phyloP scores from a whole-genome alignment of 2,113 vertebrate species.

The Boleophthalmus pectinirostris region DNA sequence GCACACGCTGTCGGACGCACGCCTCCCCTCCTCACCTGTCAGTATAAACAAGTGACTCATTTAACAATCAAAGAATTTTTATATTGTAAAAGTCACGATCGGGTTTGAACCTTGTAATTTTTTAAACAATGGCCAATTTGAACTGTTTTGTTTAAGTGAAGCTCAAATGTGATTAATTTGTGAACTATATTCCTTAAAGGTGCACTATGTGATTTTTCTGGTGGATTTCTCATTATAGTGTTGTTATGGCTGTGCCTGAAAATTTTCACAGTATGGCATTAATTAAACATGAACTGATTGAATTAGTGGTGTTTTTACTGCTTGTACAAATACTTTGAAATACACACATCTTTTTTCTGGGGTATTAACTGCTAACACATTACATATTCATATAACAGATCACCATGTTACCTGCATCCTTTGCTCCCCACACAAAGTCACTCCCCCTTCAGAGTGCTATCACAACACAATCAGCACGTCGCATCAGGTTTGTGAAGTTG shows the following conservation, averaged over 20 bases:
- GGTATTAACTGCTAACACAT: too few relatives aligned
- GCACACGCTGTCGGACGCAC: not conserved
- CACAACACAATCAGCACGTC: too few relatives aligned
- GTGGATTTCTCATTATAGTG: not conserved
- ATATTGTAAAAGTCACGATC: not conserved
- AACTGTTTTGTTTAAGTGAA: not conserved
- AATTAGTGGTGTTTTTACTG: too few relatives aligned
- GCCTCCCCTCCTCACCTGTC: constrained; percentile 5
- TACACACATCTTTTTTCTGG: too few relatives aligned
- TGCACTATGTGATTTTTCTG: not conserved
- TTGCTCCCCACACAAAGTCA: too few relatives aligned
- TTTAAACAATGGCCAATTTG: not conserved
- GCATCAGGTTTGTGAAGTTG: too few relatives aligned
- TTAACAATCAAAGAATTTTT: constrained; percentile 5
- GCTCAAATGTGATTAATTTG: not conserved
- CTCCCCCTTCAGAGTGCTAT: too few relatives aligned
- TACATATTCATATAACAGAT: too few relatives aligned
- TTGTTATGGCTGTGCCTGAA: not conserved
- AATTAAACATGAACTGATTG: not conserved
- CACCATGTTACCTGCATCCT: too few relatives aligned
- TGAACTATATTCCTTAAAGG: not conserved
- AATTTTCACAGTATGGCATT: not conserved
- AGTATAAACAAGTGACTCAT: not conserved
- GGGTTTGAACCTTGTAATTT: not conserved
- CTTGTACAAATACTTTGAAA: too few relatives aligned